A percentile compares a stretch with the other conserved stretches of the same genome.
These are phyloP conservation scores for Psylliodes chrysocephalus DNA, from an alignment of 2,888 invertebrate genomes.

Conservation along the genomic window DNA sequence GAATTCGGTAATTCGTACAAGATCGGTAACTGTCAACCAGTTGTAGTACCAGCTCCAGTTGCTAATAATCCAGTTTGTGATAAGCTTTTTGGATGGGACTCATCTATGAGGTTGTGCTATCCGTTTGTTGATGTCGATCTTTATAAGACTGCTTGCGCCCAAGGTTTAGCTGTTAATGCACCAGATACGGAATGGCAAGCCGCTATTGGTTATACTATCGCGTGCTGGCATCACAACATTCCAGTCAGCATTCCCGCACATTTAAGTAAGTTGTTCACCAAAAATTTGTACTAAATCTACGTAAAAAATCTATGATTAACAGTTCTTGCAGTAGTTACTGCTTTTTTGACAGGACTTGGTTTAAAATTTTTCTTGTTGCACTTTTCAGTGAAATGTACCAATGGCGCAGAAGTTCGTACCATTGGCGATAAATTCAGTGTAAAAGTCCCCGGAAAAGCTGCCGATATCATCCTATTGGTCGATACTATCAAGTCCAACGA, in stretches of 20 bases:
- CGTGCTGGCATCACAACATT: conserved; percentile 71
- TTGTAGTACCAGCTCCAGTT: conserved; percentile 66
- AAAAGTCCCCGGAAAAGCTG: conserved; percentile 77
- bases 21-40: conserved; percentile 70
- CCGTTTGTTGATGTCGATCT: conserved; percentile 67
- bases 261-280: conserved; percentile 71
- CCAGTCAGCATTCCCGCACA: conserved; percentile 72
- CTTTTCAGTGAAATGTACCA: conserved; percentile 59
- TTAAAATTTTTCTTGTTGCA: not conserved
- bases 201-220: conserved; percentile 75
- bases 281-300: too few species aligned
- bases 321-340: too few species aligned
- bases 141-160: conserved; percentile 80
- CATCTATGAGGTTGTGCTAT: conserved; percentile 66
- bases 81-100: conserved; percentile 75
- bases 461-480: conserved; percentile 83
- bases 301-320: too few species aligned
- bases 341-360: too few species aligned
- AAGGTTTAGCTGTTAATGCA: conserved; percentile 68
- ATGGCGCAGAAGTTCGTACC: conserved; percentile 62
- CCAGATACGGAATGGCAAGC: conserved; percentile 73
- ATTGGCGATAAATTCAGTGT: conserved; percentile 74
- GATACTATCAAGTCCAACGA: conserved; percentile 75
- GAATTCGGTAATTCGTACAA: conserved; percentile 84
- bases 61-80: conserved; percentile 70